These are phyloP conservation scores for Malurus melanocephalus DNA, from an alignment of 2,113 vertebrate species.

Conservation along the genomic window DNA sequence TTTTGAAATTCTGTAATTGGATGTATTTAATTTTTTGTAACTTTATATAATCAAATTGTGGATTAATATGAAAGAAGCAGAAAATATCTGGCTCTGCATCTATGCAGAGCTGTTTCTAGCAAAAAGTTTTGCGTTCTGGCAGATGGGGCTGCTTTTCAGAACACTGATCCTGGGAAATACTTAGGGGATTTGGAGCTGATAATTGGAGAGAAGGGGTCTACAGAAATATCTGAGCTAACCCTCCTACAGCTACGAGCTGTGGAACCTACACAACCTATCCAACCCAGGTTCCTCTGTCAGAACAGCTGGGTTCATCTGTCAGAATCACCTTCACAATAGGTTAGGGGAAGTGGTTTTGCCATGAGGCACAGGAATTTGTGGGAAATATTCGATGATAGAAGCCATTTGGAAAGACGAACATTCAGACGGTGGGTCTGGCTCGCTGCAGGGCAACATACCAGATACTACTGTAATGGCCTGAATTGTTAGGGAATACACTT, in stretches of 20 bases:
- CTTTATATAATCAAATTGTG: neutral
- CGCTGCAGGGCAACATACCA: neutral
- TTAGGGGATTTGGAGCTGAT: neutral
- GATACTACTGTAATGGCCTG: neutral
- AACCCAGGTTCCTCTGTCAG: no score
- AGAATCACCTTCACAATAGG: fast-evolving
- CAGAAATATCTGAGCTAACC: neutral
- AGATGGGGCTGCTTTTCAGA: neutral
- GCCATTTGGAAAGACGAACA: neutral
- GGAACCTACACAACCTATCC: neutral
- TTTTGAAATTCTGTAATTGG: conserved; percentile 21
- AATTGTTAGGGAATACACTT: neutral
- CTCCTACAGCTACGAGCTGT: neutral
- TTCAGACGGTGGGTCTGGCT: neutral
- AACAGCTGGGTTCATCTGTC: no score
- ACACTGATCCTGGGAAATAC: neutral
- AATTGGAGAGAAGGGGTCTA: neutral
- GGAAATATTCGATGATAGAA: neutral
- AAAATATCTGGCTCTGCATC: neutral
- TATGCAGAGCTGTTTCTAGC: neutral
- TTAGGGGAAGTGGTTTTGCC: neutral
- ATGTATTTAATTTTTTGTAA: neutral
- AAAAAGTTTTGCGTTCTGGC: neutral
- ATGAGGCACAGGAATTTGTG: neutral
- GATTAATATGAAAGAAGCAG: neutral